A percentile compares a stretch with the other conserved stretches of the same genome.
Conservation (phyloP, 2,113 vertebrate species). For the Diglossa brunneiventris region DNA sequence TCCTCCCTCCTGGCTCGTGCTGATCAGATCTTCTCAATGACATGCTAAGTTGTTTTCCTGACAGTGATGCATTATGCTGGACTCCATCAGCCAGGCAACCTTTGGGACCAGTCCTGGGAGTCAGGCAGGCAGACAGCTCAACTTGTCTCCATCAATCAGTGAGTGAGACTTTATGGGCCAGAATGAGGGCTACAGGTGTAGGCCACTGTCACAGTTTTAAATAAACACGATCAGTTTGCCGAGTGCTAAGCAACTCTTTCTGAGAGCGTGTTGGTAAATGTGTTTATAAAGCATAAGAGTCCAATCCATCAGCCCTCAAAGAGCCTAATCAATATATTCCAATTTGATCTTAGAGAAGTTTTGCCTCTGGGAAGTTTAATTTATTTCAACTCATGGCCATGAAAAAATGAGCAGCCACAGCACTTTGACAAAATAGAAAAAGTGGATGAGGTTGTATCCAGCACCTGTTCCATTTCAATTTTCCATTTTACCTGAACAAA, state of each 20-base stretch:
- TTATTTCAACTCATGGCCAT: constrained; percentile 77
- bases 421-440: constrained; percentile 71
- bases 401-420: constrained; percentile 70
- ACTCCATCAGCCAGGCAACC: constrained; percentile 44
- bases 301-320: constrained; percentile 78
- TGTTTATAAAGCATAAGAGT: constrained; percentile 76
- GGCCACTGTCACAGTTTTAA: constrained; percentile 63
- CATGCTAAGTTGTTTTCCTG: constrained; percentile 56
- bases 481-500: constrained; percentile 75
- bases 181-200: constrained; percentile 49
- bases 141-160: constrained; percentile 68
- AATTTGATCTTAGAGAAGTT: constrained; percentile 76
- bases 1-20: constrained; percentile 15
- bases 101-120: constrained; percentile 63
- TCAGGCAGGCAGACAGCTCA: constrained; percentile 55
- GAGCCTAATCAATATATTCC: constrained; percentile 81
- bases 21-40: constrained; percentile 53
- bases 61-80: constrained; percentile 63
- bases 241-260: constrained; percentile 72
- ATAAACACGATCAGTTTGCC: constrained; percentile 71
- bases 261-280: constrained; percentile 73
- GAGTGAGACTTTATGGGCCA: constrained; percentile 51
- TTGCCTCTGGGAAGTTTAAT: constrained; percentile 78
- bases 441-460: constrained; percentile 57
- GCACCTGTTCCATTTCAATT: constrained; percentile 67